Evolutionary conservation across 2,113 vertebrate species (phyloP).

Genomic region (Noctilio leporinus): DNA sequence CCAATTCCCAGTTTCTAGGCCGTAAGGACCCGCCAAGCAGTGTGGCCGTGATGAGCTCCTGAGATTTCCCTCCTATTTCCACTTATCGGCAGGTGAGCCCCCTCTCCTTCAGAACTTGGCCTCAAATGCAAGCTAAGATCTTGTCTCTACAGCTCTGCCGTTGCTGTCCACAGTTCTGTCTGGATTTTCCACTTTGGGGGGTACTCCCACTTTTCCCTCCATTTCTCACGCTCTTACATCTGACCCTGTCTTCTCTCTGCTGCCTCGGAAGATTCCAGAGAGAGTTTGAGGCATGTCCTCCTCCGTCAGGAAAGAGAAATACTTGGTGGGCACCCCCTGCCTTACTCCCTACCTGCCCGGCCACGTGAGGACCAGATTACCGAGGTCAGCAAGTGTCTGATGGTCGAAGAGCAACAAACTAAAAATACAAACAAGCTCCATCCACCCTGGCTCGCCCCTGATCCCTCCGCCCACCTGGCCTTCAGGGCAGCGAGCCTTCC

Average conservation of each 20-base stretch:
- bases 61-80: background rate
- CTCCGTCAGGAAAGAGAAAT: background rate
- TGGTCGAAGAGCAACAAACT: background rate
- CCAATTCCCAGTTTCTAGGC: background rate
- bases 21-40: background rate
- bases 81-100: background rate
- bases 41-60: background rate
- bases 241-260: background rate
- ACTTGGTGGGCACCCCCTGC: background rate
- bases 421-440: background rate
- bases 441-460: background rate
- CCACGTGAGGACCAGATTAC: background rate
- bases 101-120: background rate
- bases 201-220: background rate
- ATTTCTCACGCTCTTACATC: no score
- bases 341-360: no score
- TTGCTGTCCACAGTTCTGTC: background rate
- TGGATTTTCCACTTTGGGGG: background rate
- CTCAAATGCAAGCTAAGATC: background rate
- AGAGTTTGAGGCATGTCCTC: background rate
- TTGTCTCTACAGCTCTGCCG: background rate
- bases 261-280: background rate
- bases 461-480: no score
- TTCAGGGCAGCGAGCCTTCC: accelerated
- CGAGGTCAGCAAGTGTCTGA: background rate